Evolutionary conservation across 2,113 vertebrate species (phyloP).

Genomic region (Loxodonta africana): DNA sequence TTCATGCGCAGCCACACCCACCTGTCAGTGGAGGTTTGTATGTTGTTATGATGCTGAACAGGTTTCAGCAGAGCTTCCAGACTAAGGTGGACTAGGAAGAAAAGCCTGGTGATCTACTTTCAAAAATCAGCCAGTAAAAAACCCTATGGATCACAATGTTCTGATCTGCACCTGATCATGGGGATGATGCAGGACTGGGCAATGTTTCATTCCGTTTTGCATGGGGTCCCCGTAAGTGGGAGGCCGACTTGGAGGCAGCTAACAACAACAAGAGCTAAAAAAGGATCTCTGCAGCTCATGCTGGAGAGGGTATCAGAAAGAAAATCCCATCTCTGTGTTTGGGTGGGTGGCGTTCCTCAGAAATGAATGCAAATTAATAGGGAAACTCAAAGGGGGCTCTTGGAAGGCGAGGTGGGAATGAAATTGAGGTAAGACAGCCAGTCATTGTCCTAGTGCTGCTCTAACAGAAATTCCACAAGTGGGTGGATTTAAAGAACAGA

Average conservation of each 20-base stretch:
- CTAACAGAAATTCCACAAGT: too few relatives aligned
- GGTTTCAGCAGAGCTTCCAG: background rate
- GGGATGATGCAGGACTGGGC: background rate
- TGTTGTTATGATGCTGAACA: background rate
- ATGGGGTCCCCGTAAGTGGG: too few relatives aligned
- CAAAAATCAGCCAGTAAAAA: background rate
- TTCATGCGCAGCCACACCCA: background rate
- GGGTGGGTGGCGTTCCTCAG: background rate
- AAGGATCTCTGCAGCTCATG: background rate
- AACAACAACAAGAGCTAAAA: background rate
- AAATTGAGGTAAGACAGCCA: background rate
- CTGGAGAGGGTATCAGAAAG: background rate
- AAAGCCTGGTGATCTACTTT: background rate
- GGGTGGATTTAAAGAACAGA: too few relatives aligned
- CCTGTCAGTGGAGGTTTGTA: background rate
- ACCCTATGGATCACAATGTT: background rate
- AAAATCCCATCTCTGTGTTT: background rate
- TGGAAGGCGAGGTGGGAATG: background rate
- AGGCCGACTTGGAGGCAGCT: too few relatives aligned
- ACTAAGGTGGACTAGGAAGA: background rate
- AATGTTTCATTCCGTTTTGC: background rate
- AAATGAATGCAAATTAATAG: conserved; percentile 12
- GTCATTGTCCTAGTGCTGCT: too few relatives aligned
- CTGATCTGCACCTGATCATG: background rate
- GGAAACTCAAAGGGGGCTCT: background rate